These are phyloP conservation scores for Perizoma flavofasciatum DNA, from an alignment of 2,888 invertebrate species.

Conservation along the genomic window DNA sequence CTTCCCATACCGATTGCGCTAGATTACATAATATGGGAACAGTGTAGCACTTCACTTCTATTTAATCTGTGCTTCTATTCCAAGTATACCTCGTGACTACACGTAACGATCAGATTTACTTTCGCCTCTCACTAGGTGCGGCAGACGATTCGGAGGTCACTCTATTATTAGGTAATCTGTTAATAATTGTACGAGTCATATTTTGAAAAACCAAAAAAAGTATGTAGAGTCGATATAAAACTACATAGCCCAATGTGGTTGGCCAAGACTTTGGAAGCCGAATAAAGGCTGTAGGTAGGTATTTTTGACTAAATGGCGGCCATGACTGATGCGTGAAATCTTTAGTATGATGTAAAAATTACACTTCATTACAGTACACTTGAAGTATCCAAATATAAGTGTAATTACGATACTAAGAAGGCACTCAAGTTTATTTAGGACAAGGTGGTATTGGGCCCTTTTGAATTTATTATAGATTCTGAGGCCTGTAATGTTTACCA, in stretches of 20 bases:
- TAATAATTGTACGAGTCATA: constrained; percentile 22
- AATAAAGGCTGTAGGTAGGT: constrained; percentile 10
- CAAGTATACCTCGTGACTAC: constrained; percentile 26
- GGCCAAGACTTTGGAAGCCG: constrained; percentile 34
- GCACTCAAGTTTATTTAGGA: constrained; percentile 18
- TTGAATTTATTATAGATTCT: constrained; percentile 10
- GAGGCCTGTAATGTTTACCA: too few relatives aligned
- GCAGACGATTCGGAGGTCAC: constrained; percentile 53
- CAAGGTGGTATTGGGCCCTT: constrained; percentile 25
- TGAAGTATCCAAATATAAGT: constrained; percentile 11
- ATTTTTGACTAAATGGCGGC: constrained; percentile 21
- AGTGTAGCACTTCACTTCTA: constrained; percentile 14
- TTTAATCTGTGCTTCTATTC: constrained; percentile 16
- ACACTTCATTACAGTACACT: constrained; percentile 13
- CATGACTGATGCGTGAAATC: constrained; percentile 15
- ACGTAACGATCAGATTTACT: constrained; percentile 48
- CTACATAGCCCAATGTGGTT: constrained; percentile 45
- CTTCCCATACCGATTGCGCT: constrained; percentile 29
- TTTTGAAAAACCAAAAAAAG: not conserved
- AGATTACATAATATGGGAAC: constrained; percentile 35
- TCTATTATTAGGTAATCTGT: constrained; percentile 34
- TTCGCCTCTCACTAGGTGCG: constrained; percentile 62
- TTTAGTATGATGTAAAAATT: constrained; percentile 21
- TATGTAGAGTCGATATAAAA: constrained; percentile 35
- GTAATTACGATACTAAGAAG: constrained; percentile 11